Conservation (phyloP, 1,140 invertebrate species). For the Portunus trituberculatus region DNA sequence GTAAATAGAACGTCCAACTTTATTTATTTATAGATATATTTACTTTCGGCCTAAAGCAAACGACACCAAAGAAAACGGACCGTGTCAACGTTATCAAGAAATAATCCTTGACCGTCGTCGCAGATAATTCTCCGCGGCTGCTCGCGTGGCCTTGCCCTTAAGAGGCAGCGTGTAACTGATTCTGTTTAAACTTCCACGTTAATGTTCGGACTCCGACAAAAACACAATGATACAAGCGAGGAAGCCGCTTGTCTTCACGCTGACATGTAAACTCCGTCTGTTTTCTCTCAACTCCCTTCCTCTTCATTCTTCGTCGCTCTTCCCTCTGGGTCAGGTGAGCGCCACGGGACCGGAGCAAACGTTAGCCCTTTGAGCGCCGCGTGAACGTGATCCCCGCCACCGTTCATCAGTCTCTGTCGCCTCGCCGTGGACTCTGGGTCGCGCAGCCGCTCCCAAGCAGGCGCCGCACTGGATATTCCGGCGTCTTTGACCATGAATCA, state of each 20-base stretch:
- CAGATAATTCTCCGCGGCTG: slow-evolving; percentile 28
- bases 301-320: slow-evolving; percentile 1
- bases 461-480: background rate
- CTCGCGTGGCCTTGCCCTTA: slow-evolving; percentile 27
- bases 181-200: slow-evolving; percentile 45
- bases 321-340: slow-evolving; percentile 31
- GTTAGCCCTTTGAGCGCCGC: slow-evolving; percentile 1
- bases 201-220: slow-evolving; percentile 36
- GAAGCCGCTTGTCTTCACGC: slow-evolving; percentile 37
- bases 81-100: slow-evolving; percentile 51
- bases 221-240: slow-evolving; percentile 54
- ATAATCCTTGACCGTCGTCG: slow-evolving; percentile 31
- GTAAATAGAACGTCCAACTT: slow-evolving; percentile 62
- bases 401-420: slow-evolving; percentile 49
- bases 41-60: slow-evolving; percentile 57
- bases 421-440: background rate
- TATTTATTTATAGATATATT: slow-evolving; percentile 66
- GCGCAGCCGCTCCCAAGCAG: background rate
- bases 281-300: slow-evolving; percentile 40
- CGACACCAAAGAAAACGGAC: slow-evolving; percentile 54
- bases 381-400: slow-evolving; percentile 41
- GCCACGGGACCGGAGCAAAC: slow-evolving; percentile 37
- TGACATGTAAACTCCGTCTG: slow-evolving; percentile 34
- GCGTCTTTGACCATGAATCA: background rate
- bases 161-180: slow-evolving; percentile 34